Conservation (phyloP, 1,140 invertebrate species). For the Drosophila mauritiana region DNA sequence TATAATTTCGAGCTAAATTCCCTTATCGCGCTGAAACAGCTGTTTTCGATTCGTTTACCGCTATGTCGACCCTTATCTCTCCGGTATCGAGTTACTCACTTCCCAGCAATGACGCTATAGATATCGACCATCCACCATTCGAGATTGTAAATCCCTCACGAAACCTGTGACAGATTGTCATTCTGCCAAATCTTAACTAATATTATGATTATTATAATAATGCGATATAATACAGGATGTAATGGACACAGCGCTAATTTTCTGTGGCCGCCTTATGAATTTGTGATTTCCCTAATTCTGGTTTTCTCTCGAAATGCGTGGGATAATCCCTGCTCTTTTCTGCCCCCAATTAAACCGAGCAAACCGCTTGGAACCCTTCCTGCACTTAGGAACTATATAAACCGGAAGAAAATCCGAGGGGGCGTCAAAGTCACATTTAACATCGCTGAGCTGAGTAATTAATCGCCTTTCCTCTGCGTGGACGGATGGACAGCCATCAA, state of each 20-base stretch:
- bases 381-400: not conserved
- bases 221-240: not conserved
- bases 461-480: slow-evolving; percentile 62
- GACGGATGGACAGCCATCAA: slow-evolving; percentile 62
- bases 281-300: slow-evolving; percentile 32
- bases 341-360: slow-evolving; percentile 53
- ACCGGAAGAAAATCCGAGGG: slow-evolving; percentile 31
- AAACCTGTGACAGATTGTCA: not conserved
- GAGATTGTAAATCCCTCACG: not conserved
- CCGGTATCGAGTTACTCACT: slow-evolving; percentile 23
- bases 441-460: slow-evolving; percentile 71
- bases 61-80: slow-evolving; percentile 28
- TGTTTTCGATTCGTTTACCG: slow-evolving; percentile 40
- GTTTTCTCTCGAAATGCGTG: slow-evolving; percentile 23
- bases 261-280: slow-evolving; percentile 9
- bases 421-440: slow-evolving; percentile 72
- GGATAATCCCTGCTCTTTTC: slow-evolving; percentile 48
- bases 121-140: slow-evolving; percentile 14
- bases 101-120: slow-evolving; percentile 32
- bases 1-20: slow-evolving; percentile 40
- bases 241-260: not conserved
- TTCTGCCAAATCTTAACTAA: not conserved
- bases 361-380: not conserved
- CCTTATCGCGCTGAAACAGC: slow-evolving; percentile 50
- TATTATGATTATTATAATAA: too few species aligned